These are phyloP conservation scores for Polia nebulosa DNA, from an alignment of 2,888 invertebrate species.

Conservation along the genomic window DNA sequence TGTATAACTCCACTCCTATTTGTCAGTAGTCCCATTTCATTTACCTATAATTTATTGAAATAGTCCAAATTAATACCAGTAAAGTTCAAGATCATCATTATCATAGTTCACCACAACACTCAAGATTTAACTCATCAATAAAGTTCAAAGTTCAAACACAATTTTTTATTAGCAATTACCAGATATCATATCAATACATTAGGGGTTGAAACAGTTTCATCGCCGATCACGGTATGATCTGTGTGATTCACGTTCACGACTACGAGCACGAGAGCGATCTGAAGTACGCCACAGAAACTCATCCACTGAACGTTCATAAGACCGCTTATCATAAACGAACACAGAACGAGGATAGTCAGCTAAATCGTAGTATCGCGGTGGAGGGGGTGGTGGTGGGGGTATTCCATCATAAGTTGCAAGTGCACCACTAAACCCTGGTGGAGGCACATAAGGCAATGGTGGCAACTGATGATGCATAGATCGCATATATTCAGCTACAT, in stretches of 20 bases:
- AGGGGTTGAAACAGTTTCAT: constrained; percentile 81
- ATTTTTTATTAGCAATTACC: constrained; percentile 84
- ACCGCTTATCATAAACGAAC: constrained; percentile 93
- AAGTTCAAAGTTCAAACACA: constrained; percentile 90
- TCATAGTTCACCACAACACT: constrained; percentile 86
- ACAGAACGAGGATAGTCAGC: constrained; percentile 94
- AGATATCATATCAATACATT: constrained; percentile 84
- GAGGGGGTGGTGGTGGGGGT: constrained; percentile 93
- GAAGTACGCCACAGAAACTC: constrained; percentile 96
- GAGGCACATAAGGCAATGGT: constrained; percentile 95
- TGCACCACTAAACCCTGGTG: constrained; percentile 89
- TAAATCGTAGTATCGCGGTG: constrained; percentile 93
- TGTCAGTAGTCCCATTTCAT: constrained; percentile 55
- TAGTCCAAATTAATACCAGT: constrained; percentile 60
- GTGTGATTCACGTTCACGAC: constrained; percentile 90
- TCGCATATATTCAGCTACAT: constrained; percentile 97
- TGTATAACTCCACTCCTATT: constrained; percentile 53
- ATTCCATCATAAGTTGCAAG: constrained; percentile 91
- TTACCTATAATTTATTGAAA: constrained; percentile 48
- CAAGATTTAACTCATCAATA: constrained; percentile 83
- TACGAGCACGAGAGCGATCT: constrained; percentile 92
- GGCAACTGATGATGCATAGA: constrained; percentile 96
- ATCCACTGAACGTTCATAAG: constrained; percentile 97
- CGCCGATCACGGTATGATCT: constrained; percentile 92
- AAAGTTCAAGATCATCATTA: constrained; percentile 68